phyloP scores from a whole-genome alignment of 1,140 invertebrate genomes.

The Trichoplusia ni region DNA sequence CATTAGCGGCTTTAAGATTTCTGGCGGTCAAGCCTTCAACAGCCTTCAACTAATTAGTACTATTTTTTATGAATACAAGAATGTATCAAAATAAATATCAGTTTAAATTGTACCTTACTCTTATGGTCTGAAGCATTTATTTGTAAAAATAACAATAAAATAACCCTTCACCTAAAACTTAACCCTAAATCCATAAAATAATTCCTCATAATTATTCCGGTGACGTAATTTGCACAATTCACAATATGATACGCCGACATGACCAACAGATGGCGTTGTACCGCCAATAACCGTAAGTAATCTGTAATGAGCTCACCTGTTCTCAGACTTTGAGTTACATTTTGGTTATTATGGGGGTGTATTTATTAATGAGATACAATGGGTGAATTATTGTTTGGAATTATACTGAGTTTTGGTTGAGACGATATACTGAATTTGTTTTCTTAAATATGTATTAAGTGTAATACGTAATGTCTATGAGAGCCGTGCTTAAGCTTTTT shows the following conservation, averaged over 20 bases:
- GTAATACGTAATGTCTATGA: too few relatives aligned
- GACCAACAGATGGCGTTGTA: slow-evolving; percentile 44
- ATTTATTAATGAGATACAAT: neutral
- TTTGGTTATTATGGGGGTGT: neutral
- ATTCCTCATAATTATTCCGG: neutral
- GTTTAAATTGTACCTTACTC: too few relatives aligned
- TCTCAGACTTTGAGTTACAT: slow-evolving; percentile 34
- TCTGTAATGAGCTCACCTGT: slow-evolving; percentile 52
- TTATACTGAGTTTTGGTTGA: neutral
- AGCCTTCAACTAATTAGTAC: too few relatives aligned
- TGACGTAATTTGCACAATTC: slow-evolving; percentile 11
- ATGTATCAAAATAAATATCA: too few relatives aligned
- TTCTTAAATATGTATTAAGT: too few relatives aligned
- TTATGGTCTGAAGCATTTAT: too few relatives aligned
- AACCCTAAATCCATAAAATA: slow-evolving; percentile 25
- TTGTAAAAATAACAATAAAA: too few relatives aligned
- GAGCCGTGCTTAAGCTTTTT: too few relatives aligned
- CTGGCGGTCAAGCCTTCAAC: too few relatives aligned
- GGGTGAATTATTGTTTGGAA: slow-evolving; percentile 2
- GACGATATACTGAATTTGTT: neutral
- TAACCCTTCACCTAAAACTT: neutral
- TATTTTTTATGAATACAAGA: too few relatives aligned
- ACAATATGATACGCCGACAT: slow-evolving; percentile 34
- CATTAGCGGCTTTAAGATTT: too few relatives aligned
- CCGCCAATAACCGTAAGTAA: slow-evolving; percentile 47